Conservation (phyloP, 2,797 vertebrate species). For the Podargus strigoides region DNA sequence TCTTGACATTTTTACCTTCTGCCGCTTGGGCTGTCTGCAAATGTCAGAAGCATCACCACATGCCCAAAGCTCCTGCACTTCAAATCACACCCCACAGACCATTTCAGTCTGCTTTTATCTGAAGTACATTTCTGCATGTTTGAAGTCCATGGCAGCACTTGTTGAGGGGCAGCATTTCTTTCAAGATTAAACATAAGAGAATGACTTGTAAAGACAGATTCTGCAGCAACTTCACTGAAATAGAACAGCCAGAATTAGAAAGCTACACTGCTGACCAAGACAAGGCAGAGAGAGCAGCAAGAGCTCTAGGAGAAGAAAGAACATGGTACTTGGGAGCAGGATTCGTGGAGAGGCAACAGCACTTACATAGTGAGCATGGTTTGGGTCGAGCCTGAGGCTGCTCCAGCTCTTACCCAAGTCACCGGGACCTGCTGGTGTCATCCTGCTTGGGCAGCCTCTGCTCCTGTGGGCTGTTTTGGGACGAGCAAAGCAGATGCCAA, state of each 20-base stretch:
- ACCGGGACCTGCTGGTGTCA: background rate
- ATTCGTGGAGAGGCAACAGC: background rate
- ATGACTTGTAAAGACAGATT: background rate
- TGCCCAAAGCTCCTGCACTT: background rate
- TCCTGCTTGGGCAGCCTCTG: background rate
- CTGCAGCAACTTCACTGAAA: background rate
- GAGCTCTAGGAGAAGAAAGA: background rate
- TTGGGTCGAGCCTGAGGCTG: background rate
- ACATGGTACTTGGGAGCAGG: background rate
- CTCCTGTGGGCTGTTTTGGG: background rate
- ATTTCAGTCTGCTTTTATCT: background rate
- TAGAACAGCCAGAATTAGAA: background rate
- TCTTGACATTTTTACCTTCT: conserved; percentile 2
- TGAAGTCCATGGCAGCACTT: background rate
- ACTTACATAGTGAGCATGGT: background rate
- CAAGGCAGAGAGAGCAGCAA: background rate
- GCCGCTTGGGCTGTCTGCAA: background rate
- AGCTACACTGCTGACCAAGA: background rate
- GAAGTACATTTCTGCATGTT: background rate
- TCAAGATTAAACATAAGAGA: background rate
- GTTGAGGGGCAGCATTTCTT: background rate
- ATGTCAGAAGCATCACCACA: background rate
- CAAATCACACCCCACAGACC: background rate
- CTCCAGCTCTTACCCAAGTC: background rate
- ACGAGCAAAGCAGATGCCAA: background rate